Conservation (phyloP, 2,797 vertebrate genomes). For the Pipistrellus pygmaeus region DNA sequence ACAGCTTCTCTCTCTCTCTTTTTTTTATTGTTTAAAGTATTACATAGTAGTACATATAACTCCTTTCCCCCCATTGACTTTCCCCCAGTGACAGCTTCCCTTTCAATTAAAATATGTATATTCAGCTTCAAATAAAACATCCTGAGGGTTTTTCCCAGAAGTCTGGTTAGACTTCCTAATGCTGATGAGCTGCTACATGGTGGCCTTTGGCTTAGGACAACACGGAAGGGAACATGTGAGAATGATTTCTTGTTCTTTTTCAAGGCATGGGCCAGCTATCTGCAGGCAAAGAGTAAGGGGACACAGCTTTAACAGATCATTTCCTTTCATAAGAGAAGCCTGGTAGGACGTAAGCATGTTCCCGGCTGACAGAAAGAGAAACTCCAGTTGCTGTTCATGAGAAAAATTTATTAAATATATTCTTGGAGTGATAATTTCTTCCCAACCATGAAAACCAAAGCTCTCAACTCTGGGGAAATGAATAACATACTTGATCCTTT, state of each 20-base stretch:
- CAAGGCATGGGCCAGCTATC: neutral
- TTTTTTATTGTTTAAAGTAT: too few relatives aligned
- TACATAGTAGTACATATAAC: too few relatives aligned
- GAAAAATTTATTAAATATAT: neutral
- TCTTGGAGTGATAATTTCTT: slow-evolving; percentile 13
- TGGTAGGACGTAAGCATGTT: neutral
- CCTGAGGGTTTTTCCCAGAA: slow-evolving; percentile 40
- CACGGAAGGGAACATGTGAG: slow-evolving; percentile 55
- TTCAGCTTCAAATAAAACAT: neutral
- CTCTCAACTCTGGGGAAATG: slow-evolving; percentile 1
- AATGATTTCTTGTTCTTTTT: slow-evolving; percentile 45
- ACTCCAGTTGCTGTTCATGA: slow-evolving; percentile 8
- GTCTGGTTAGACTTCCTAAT: neutral
- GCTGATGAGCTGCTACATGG: neutral
- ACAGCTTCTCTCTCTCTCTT: neutral
- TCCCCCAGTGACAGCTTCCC: neutral
- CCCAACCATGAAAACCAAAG: slow-evolving; percentile 33
- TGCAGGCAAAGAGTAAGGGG: slow-evolving; percentile 40
- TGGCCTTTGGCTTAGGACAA: neutral
- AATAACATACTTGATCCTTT: slow-evolving; percentile 31
- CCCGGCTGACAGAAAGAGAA: slow-evolving; percentile 22
- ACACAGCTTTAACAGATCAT: slow-evolving; percentile 60
- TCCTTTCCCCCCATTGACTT: too few relatives aligned
- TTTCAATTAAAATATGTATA: neutral
- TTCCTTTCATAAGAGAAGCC: slow-evolving; percentile 51